Conservation (phyloP, 2,113 vertebrate species). For the Lepus americanus region DNA sequence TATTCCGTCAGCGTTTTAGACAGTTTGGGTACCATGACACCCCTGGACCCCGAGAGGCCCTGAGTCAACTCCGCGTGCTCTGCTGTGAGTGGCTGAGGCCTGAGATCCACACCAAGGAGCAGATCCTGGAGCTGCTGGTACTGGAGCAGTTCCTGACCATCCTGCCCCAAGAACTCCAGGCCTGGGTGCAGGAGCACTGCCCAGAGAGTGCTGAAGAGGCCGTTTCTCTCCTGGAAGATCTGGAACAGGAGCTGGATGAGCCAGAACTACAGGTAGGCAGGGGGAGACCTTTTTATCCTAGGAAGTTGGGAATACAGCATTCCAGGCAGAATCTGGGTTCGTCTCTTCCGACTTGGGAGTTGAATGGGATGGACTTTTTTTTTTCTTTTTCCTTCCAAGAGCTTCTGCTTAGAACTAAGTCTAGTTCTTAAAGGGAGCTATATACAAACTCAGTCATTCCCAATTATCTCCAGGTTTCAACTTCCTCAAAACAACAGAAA, state of each 20-base stretch:
- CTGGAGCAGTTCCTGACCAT: constrained; percentile 84
- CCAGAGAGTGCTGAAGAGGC: constrained; percentile 80
- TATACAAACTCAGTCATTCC: constrained; percentile 3
- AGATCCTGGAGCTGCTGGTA: constrained; percentile 83
- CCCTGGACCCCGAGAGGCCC: constrained; percentile 80
- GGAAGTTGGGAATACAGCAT: background rate
- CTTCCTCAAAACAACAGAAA: constrained; percentile 62
- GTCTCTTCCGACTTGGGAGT: background rate
- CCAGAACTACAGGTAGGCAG: constrained; percentile 74
- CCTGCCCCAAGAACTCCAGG: constrained; percentile 80
- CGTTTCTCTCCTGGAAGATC: constrained; percentile 78
- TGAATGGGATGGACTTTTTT: background rate
- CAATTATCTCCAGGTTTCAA: constrained; percentile 69
- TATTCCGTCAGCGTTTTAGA: constrained; percentile 81
- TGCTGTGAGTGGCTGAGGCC: constrained; percentile 85
- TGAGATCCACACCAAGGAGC: constrained; percentile 78
- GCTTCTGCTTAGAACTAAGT: background rate
- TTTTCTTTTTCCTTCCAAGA: background rate
- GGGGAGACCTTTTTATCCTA: background rate
- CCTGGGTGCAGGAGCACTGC: constrained; percentile 81
- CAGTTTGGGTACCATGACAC: constrained; percentile 83
- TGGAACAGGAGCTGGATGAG: constrained; percentile 82
- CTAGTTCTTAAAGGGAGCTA: constrained; percentile 17
- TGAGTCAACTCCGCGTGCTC: constrained; percentile 81
- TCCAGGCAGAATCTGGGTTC: background rate